Base-by-base conservation (phyloP, 2,797 vertebrate species). In the Epinephelus malabaricus region DNA sequence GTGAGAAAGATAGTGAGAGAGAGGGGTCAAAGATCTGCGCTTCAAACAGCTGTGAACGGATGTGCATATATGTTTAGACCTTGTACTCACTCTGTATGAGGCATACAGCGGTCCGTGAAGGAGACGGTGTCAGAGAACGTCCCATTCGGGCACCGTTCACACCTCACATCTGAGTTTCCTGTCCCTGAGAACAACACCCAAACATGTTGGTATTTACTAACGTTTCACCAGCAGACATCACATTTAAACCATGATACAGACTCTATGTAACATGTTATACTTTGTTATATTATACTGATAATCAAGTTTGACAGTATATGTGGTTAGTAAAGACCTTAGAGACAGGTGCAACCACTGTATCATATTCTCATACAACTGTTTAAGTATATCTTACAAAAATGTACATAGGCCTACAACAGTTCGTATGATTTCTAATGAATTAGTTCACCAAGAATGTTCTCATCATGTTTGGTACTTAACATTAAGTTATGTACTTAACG, bases 81-180 rank as follows among this genome's bases (percentile, higher is more conserved):
- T 12, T 49, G 67, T 5, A 87, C 89, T 93, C 78, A 96, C 95
- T 58, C 2, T 47, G 90, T 91, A 64, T 96, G 93, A 43, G 68
- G 78, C 73, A 6, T 47, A 69, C 95, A 96, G 30, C 0, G 14
- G 13, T 89, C 65, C 0, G 21, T 85, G 76, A 10, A 3, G n/a
- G 86, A 93, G 47, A 0, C 0, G 2, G 19, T 78, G 82, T 84
- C 46, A n/a, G 94, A 96, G 82, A 95, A 95, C 0, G 66, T 93
- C 30, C 94, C 95, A 2, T 10, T 0, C 0, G 21, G 56, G 80
- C 95, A 96, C 0, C 0, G 0, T 38, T 3, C 2, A 87, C 96
- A 96, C 74, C 0, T 80, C 47, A 93, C 86, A 65, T 95, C 10
- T 11, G 58, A 53, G 10, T n/a, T 1, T 10, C 4, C 6, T 4